Conservation (phyloP, 2,888 invertebrate species). For the Morpho achilles region DNA sequence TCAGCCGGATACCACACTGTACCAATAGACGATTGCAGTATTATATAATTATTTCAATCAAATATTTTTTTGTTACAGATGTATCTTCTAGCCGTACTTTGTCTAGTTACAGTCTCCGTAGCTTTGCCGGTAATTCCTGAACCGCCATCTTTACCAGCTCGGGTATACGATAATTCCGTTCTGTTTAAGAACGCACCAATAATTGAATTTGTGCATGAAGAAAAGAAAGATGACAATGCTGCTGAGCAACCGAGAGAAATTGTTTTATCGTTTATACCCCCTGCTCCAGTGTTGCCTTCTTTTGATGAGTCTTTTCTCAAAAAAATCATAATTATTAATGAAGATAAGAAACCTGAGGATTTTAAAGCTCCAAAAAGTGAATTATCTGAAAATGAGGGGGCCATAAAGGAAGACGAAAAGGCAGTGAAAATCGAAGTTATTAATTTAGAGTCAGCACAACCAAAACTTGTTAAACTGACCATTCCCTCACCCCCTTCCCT, state of each 20-base stretch:
- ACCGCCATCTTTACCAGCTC: conserved; percentile 12
- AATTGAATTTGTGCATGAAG: conserved; percentile 1
- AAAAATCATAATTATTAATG: background rate
- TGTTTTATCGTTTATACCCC: conserved; percentile 2
- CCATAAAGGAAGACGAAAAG: conserved; percentile 1
- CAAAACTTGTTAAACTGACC: background rate
- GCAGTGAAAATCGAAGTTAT: conserved; percentile 4
- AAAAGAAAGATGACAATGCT: conserved; percentile 9
- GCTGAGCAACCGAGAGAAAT: background rate
- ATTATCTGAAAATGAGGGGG: background rate
- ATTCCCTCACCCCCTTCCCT: conserved; percentile 15
- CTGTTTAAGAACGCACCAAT: background rate
- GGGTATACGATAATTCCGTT: background rate
- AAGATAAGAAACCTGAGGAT: conserved; percentile 1
- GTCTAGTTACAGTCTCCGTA: conserved; percentile 35
- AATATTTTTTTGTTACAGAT: conserved; percentile 41
- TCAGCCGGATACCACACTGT: no score
- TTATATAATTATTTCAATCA: background rate
- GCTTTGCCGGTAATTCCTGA: conserved; percentile 39
- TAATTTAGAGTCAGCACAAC: conserved; percentile 10
- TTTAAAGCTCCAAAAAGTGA: conserved; percentile 5
- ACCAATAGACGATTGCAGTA: background rate
- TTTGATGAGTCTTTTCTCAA: conserved; percentile 19
- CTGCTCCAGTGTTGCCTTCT: conserved; percentile 23
- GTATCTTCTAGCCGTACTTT: conserved; percentile 38